Base-by-base conservation (phyloP, 2,113 vertebrate genomes). In the Corythornis madagascariensis region DNA sequence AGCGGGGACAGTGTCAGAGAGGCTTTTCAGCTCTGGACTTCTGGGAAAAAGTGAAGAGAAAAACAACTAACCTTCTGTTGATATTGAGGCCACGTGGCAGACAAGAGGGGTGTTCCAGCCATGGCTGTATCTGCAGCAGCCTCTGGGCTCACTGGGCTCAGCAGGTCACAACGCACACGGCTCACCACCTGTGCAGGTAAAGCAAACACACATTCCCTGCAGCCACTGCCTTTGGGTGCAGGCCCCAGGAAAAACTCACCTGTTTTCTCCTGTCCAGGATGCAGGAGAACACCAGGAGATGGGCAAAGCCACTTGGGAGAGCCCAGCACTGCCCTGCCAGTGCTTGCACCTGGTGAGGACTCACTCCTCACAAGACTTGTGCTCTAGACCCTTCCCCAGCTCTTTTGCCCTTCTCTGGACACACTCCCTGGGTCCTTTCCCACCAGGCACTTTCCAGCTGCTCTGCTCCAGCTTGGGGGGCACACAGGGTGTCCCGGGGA, bases 111-210 rank as follows among this genome's bases (percentile, higher is more conserved):
- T 18, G 22, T 5, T 65, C 67, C 73, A 83, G 28, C 26, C 31
- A 2, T 2, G 4, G 35, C 48, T 25, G 20, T 11, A 9, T 28
- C 25, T 3, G 52, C 7, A 0, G 13, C 7, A 26, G 31, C 19
- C 17, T 28, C 25, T 20, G n/a, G 53, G 35, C 42, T 83, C 22
- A 11, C 79, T 11, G 20, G 47, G n/a, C 42, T 33, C 55, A 42
- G 29, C 26, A 2, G 35, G 28, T 45, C 66, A 26, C 52, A 21
- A 16, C 45, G n/a, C 47, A 9, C 1, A 10, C 0, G 1, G 38
- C 26, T 28, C n/a, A 38, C 3, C 0, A 10, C 60, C 38, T 1
- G 0, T 1, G 0, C 13, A 14, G 53, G 40, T 48, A 4, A 35
- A 26, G 14, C 15, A 20, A 29, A 67, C 11, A 55, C 47, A 13